Conservation (phyloP, 2,113 vertebrate genomes). For the Oplegnathus fasciatus region DNA sequence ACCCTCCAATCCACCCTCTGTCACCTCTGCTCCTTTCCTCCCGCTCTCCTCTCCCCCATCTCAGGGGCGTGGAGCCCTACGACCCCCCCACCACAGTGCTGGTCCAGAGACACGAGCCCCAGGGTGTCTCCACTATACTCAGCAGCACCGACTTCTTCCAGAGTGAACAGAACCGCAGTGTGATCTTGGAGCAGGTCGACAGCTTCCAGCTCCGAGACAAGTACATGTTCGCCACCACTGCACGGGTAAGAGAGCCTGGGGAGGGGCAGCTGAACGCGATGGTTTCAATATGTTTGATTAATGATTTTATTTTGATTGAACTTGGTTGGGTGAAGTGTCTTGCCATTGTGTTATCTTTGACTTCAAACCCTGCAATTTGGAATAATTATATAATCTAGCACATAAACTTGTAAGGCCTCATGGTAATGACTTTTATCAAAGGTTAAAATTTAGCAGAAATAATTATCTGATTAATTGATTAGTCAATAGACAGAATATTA, state of each 20-base stretch:
- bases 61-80: slow-evolving; percentile 93
- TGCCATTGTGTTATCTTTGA: neutral
- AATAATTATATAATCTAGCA: too few relatives aligned
- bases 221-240: slow-evolving; percentile 97
- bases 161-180: slow-evolving; percentile 89
- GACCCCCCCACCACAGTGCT: slow-evolving; percentile 91
- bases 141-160: slow-evolving; percentile 98
- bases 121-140: slow-evolving; percentile 90
- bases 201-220: slow-evolving; percentile 97
- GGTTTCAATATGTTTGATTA: neutral
- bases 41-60: neutral
- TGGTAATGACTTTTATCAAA: neutral
- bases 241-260: slow-evolving; percentile 86
- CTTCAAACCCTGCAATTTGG: neutral
- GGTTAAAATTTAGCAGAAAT: neutral
- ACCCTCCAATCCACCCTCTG: neutral
- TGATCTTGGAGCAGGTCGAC: slow-evolving; percentile 92
- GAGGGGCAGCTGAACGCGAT: neutral
- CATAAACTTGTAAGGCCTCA: too few relatives aligned
- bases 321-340: neutral
- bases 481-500: neutral
- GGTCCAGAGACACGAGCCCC: slow-evolving; percentile 93
- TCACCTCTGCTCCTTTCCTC: neutral
- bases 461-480: neutral
- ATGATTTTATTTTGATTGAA: neutral